Evolutionary conservation across 2,888 invertebrate species (phyloP), one percentile per base, ranked within the genome.

Genomic region (Sacculina carcini): DNA sequence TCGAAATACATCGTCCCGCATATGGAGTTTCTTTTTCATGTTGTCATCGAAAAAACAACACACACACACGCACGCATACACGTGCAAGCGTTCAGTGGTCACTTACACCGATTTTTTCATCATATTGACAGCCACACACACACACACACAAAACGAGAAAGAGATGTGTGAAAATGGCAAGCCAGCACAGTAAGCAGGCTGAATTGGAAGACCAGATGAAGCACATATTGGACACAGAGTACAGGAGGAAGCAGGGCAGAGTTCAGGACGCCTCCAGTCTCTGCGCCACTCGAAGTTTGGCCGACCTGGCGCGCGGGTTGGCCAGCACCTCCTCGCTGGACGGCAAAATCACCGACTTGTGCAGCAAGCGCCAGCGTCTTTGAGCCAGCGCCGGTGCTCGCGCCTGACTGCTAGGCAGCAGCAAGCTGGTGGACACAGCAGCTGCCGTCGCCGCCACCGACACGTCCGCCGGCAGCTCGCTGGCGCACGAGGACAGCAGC

Each of bases 241-340:
- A 23, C 19, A 23, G 5, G 39, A 39, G 7, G 5, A 23, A 39
- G 39, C 3, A 12, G 12, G 12, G 16, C 23, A 21, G 12, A n/a
- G 9, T 10, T 3, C n/a, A 16, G 16, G 36, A 36, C 48, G 24
- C 42, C 38, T 53, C 51, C 23, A 79, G 61, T 71, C 80, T 87
- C 38, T 77, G 67, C 42, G 86, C 84, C 53, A 80, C 85, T 62
- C 92, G 69, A 54, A 94, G 67, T 63, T 85, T 84, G 1, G 90
- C 90, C 51, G 89, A 89, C 59, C 90, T 71, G 61, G 85, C 77
- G 61, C 87, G 71, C 24, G 87, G 84, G 68, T 94, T 94, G 3
- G 60, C 57, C 19, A 73, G 69, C 16, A 87, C 68, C 67, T 92
- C 90, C 48, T 77, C 73, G 46, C 72, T 69, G 12, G 70, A 71